Conservation (phyloP, 2,888 invertebrate genomes). For the Diplazon laetatorius region DNA sequence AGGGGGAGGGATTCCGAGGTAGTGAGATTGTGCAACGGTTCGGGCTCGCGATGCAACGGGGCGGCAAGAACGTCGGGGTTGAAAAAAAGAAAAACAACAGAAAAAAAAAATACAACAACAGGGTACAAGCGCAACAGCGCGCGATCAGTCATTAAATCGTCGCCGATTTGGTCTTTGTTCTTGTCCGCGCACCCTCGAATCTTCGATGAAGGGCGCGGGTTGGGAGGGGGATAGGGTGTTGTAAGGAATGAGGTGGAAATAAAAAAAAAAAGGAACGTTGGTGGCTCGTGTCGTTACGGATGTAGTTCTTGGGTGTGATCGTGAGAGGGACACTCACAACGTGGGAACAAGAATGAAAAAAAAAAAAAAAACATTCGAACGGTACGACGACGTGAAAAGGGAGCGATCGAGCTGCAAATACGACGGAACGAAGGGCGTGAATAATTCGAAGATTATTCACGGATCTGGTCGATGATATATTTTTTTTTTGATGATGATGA, state of each 20-base stretch:
- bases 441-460: slow-evolving; percentile 29
- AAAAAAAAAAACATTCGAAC: slow-evolving; percentile 50
- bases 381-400: slow-evolving; percentile 52
- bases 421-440: background rate
- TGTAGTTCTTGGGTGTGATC: slow-evolving; percentile 32
- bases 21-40: slow-evolving; percentile 51
- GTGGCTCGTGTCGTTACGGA: slow-evolving; percentile 27
- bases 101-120: no score
- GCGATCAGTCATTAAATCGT: slow-evolving; percentile 81
- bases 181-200: slow-evolving; percentile 64
- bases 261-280: slow-evolving; percentile 36
- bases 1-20: slow-evolving; percentile 1
- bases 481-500: no score
- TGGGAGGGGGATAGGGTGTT: slow-evolving; percentile 12
- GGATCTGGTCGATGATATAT: slow-evolving; percentile 36
- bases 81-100: no score
- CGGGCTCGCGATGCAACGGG: slow-evolving; percentile 59
- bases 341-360: slow-evolving; percentile 47
- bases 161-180: slow-evolving; percentile 79
- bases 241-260: slow-evolving; percentile 19
- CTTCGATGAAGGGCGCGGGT: no score
- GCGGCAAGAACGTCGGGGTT: slow-evolving; percentile 59
- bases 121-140: slow-evolving; percentile 74
- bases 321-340: slow-evolving; percentile 51
- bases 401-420: slow-evolving; percentile 33